A percentile compares a stretch with the other conserved stretches of the same genome.
These are phyloP conservation scores for Eupsittula cactorum DNA, from an alignment of 2,113 vertebrate genomes.

Conservation along the genomic window DNA sequence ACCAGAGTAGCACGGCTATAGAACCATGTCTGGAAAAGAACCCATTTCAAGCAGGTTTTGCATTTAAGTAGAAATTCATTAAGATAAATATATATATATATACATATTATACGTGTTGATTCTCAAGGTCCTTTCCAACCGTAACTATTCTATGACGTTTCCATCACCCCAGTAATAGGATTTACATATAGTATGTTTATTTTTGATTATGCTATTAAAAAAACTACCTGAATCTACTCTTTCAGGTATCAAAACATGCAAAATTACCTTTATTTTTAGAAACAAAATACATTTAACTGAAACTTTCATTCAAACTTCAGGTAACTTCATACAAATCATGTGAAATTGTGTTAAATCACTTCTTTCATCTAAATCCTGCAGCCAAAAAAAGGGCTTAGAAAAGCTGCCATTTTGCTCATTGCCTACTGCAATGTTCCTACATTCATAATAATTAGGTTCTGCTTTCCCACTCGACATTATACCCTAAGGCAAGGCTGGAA, in stretches of 20 bases:
- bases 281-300: not conserved
- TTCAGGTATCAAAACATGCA: not conserved
- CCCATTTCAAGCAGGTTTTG: not conserved
- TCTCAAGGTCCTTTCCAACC: not conserved
- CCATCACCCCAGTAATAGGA: not conserved
- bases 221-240: not conserved
- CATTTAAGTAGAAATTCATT: not conserved
- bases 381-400: not conserved
- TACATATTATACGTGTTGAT: rapidly evolving
- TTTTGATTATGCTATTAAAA: not conserved
- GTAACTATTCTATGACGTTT: not conserved
- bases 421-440: conserved; percentile 1
- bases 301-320: not conserved
- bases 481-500: conserved; percentile 38
- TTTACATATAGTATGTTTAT: not conserved
- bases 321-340: not conserved
- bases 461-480: conserved; percentile 51
- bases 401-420: conserved; percentile 36
- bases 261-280: not conserved
- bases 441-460: conserved; percentile 6
- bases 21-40: not conserved
- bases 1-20: not conserved
- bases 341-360: not conserved
- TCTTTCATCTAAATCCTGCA: not conserved
- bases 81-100: not conserved